These are phyloP conservation scores for Forbesichthys agassizii DNA, from an alignment of 2,113 vertebrate species.

Conservation along the genomic window DNA sequence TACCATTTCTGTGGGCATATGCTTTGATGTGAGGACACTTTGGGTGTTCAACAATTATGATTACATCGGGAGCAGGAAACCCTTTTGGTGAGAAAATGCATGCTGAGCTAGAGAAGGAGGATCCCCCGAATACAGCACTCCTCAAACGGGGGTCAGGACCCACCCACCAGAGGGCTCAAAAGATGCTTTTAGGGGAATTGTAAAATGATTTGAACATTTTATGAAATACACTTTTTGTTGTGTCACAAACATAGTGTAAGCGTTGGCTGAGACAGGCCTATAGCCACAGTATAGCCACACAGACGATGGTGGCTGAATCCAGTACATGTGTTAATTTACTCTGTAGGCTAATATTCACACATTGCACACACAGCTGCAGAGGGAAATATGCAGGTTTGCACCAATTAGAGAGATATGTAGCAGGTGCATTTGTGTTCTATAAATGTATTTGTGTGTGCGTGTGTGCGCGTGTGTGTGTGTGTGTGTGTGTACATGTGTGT, in stretches of 20 bases:
- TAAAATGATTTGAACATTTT: too few relatives aligned
- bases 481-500: conserved; percentile 10
- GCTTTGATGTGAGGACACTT: conserved; percentile 60
- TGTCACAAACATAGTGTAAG: neutral
- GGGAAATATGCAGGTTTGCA: conserved; percentile 45
- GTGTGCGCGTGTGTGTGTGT: conserved; percentile 24
- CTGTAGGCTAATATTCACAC: neutral
- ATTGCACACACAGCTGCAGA: conserved; percentile 50
- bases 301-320: neutral
- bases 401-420: conserved; percentile 52
- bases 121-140: conserved; percentile 30
- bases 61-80: conserved; percentile 65
- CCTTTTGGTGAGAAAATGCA: conserved; percentile 57
- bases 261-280: neutral
- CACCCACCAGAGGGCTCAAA: too few relatives aligned
- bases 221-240: too few relatives aligned
- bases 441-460: conserved; percentile 4
- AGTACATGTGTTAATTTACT: too few relatives aligned
- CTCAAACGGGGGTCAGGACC: too few relatives aligned
- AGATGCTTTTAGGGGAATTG: too few relatives aligned
- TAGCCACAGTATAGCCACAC: neutral
- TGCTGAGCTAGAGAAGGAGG: conserved; percentile 35
- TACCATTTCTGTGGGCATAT: conserved; percentile 47
- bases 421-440: conserved; percentile 27
- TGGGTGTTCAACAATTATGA: conserved; percentile 45